phyloP scores from a whole-genome alignment of 1,140 invertebrate species.

The Archivesica marissinica region DNA sequence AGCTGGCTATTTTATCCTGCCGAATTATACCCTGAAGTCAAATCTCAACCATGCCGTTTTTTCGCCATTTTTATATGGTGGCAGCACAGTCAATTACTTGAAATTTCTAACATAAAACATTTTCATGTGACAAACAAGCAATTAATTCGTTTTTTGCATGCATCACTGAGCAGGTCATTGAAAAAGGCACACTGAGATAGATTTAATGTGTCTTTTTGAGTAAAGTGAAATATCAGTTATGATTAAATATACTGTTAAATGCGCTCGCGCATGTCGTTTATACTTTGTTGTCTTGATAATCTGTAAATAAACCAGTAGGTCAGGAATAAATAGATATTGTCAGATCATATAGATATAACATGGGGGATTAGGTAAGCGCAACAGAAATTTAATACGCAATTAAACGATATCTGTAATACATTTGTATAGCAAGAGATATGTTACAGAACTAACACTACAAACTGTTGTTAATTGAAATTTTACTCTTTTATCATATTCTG shows the following conservation, averaged over 20 bases:
- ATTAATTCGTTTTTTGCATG: conserved; percentile 43
- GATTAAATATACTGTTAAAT: conserved; percentile 16
- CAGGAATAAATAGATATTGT: conserved; percentile 26
- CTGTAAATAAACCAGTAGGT: conserved; percentile 3
- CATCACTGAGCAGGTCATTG: conserved; percentile 26
- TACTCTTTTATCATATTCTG: too few relatives aligned
- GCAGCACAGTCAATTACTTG: conserved; percentile 17
- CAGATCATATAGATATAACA: conserved; percentile 16
- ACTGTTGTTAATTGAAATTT: too few relatives aligned
- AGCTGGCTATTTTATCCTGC: neutral
- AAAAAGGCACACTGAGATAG: neutral
- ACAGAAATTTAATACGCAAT: conserved; percentile 14
- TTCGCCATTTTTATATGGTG: neutral
- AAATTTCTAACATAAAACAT: conserved; percentile 40
- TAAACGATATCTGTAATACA: too few relatives aligned
- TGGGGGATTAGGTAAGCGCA: conserved; percentile 21
- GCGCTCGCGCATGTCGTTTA: conserved; percentile 4
- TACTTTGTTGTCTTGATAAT: neutral
- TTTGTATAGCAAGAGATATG: too few relatives aligned
- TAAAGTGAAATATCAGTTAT: conserved; percentile 42
- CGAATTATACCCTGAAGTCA: neutral
- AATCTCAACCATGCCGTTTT: conserved; percentile 26
- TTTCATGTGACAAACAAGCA: conserved; percentile 40
- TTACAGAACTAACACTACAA: too few relatives aligned
- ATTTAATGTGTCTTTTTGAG: conserved; percentile 41